Conservation (phyloP, 92 coral and sea anemone species). For the Umimayanthus chanpuru region DNA sequence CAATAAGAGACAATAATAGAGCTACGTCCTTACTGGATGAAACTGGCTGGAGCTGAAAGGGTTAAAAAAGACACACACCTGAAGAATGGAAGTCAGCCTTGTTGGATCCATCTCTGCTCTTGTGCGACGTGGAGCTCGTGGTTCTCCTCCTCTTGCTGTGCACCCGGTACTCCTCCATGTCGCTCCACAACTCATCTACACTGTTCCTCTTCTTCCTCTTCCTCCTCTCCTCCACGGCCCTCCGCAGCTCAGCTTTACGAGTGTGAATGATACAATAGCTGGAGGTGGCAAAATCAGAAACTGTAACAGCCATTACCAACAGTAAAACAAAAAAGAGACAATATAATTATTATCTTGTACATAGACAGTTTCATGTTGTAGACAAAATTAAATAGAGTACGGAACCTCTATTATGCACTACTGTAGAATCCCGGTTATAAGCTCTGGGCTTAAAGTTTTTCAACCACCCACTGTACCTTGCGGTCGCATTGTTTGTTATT, state of each 20-base stretch:
- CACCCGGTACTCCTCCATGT: constrained; percentile 55
- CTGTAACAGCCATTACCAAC: not conserved
- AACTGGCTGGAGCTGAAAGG: too few relatives aligned
- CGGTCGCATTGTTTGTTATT: too few relatives aligned
- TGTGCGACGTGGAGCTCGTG: constrained; percentile 68
- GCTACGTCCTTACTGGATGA: too few relatives aligned
- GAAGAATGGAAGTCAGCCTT: constrained; percentile 73
- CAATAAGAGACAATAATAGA: too few relatives aligned
- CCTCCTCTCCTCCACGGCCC: constrained; percentile 88
- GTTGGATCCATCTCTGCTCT: constrained; percentile 64
- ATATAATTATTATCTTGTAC: too few relatives aligned
- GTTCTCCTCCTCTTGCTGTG: constrained; percentile 68
- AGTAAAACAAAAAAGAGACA: too few relatives aligned
- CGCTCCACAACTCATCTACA: constrained; percentile 55
- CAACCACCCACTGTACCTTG: too few relatives aligned
- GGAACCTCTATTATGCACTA: too few relatives aligned
- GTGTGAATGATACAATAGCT: constrained; percentile 97
- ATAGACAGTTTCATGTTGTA: too few relatives aligned
- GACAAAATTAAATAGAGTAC: too few relatives aligned
- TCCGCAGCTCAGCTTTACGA: constrained; percentile 92
- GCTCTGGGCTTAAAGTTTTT: too few relatives aligned
- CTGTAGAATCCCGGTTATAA: too few relatives aligned
- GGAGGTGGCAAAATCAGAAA: constrained; percentile 16
- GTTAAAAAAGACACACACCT: constrained; percentile 39
- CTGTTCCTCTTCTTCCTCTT: constrained; percentile 61